Percentiles rank a stretch among this genome's conserved stretches.
Conservation (phyloP, 1,140 invertebrate genomes). For the Nephila pilipes region DNA sequence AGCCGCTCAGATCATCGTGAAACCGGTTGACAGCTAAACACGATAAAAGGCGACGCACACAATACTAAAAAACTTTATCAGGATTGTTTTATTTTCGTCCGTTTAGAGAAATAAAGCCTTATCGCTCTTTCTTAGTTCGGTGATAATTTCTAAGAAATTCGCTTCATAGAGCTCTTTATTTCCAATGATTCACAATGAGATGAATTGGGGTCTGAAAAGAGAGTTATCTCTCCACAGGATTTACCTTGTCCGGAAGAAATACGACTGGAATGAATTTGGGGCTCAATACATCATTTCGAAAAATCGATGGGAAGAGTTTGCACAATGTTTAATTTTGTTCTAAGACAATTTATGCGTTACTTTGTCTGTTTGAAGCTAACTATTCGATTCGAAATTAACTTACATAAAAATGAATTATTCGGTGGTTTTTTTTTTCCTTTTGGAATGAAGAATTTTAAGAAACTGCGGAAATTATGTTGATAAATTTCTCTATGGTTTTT, state of each 20-base stretch:
- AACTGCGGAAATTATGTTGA: too few relatives aligned
- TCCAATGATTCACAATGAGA: not conserved
- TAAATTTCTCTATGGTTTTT: too few relatives aligned
- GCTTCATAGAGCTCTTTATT: not conserved
- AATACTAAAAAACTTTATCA: conserved; percentile 9
- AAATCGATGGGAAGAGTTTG: not conserved
- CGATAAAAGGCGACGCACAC: conserved; percentile 1
- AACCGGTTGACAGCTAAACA: conserved; percentile 14
- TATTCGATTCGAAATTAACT: too few relatives aligned
- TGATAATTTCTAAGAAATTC: conserved; percentile 47
- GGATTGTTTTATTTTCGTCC: conserved; percentile 40
- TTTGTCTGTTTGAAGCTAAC: too few relatives aligned
- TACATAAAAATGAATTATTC: too few relatives aligned
- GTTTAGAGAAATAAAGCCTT: conserved; percentile 45
- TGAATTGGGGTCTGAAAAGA: not conserved
- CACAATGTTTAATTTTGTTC: too few relatives aligned
- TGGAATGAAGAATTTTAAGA: too few relatives aligned
- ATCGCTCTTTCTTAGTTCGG: not conserved
- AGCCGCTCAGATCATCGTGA: conserved; percentile 12
- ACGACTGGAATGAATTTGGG: not conserved
- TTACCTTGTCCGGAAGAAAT: conserved; percentile 38
- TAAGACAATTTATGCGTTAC: too few relatives aligned
- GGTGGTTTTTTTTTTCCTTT: too few relatives aligned
- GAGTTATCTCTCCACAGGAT: not conserved
- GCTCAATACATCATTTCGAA: not conserved